Evolutionary conservation across 2,888 invertebrate species (phyloP).

Genomic region (Mythimna impura): DNA sequence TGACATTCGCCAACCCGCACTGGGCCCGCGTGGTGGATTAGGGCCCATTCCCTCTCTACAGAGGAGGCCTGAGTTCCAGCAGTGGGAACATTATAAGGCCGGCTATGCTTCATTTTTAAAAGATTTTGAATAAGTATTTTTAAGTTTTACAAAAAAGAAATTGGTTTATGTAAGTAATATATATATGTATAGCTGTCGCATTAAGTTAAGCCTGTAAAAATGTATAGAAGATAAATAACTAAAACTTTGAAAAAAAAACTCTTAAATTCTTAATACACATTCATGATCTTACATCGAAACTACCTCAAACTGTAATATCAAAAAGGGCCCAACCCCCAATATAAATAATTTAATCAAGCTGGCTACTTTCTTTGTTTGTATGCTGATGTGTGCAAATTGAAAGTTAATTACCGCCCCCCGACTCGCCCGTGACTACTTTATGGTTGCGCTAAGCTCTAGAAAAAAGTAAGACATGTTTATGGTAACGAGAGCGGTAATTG

Average conservation of each 20-base stretch:
- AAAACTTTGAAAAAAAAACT: not conserved
- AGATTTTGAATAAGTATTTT: too few species aligned
- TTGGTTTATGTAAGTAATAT: too few species aligned
- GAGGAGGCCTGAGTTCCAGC: too few species aligned
- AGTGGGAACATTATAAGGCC: too few species aligned
- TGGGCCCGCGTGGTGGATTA: too few species aligned
- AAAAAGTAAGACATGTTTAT: slow-evolving; percentile 54
- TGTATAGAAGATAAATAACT: too few species aligned
- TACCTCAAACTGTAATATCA: slow-evolving; percentile 62
- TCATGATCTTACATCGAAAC: slow-evolving; percentile 67
- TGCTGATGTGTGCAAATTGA: slow-evolving; percentile 82
- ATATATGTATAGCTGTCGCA: too few species aligned
- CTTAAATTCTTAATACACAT: not conserved
- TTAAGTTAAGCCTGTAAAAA: too few species aligned
- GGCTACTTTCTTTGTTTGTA: slow-evolving; percentile 78
- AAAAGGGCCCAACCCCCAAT: slow-evolving; percentile 39
- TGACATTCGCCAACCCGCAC: too few species aligned
- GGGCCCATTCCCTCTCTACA: too few species aligned
- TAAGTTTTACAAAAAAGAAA: too few species aligned
- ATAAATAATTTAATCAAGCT: slow-evolving; percentile 68
- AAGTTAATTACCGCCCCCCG: slow-evolving; percentile 81
- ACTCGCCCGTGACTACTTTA: slow-evolving; percentile 62
- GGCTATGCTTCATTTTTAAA: too few species aligned
- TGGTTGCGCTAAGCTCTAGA: slow-evolving; percentile 46
- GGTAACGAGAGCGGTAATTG: slow-evolving; percentile 55